Evolutionary conservation across 1,140 invertebrate species (phyloP), one percentile per base, ranked within the genome.

Genomic region (Rhagoletis zephyria): DNA sequence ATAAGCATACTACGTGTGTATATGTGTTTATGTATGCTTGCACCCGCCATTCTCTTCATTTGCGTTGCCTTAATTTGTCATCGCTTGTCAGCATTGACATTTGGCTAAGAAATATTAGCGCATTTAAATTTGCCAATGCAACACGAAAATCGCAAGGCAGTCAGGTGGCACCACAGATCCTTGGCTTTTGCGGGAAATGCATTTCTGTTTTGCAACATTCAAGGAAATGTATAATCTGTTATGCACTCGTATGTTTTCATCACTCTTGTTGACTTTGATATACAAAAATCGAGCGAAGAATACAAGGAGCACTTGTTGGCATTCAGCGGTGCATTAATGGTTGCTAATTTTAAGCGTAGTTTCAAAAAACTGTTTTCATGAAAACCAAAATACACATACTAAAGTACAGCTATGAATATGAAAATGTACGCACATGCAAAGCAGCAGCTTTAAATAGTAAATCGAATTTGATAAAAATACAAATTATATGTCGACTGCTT

Each of bases 101-200:
- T 81, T 81, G 5, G 9, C 74, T n/a, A 56, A 56, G 74, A 81
- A 81, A 81, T 16, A 81, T 56, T 42, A 81, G 48, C n/a, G 48
- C 51, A 81, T 9, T 30, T 30, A 81, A 81, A 81, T 81, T 16
- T 45, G 40, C 10, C 1, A 81, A 81, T 81, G 48, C 48, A 56
- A 81, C 14, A 4, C 45, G 74, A 81, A 81, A 56, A 48, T 40
- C 40, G 5, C 45, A 45, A 2, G 40, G 40, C 3, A 30, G 64
- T 30, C 16, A 9, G 16, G 10, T 81, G 40, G 19, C 16, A 19
- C 9, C 16, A 19, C 9, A 81, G 12, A n/a, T 48, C 10, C 10
- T 81, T 5, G 14, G 48, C 6, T 81, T 77, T 56, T 19, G 74
- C 6, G n/a, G 3, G 45, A 51, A 7, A 6, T n/a, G 19, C n/a